A percentile compares a stretch with the other conserved stretches of the same genome.
These are phyloP conservation scores for Centropus unirufus DNA, from an alignment of 2,113 vertebrate species.

Conservation along the genomic window DNA sequence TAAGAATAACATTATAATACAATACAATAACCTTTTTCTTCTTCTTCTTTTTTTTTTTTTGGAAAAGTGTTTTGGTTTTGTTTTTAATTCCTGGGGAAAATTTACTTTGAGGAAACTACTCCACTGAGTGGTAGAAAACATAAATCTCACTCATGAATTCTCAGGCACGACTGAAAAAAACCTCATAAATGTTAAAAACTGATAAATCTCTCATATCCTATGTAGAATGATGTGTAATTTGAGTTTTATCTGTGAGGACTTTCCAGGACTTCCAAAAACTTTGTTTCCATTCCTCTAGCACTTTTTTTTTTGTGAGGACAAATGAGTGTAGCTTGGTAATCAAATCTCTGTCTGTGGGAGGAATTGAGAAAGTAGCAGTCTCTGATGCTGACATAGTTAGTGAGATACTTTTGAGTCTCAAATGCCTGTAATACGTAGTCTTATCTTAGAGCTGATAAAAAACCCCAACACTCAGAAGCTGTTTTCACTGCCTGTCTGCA, in stretches of 20 bases:
- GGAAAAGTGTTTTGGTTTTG: background rate
- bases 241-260: background rate
- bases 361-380: background rate
- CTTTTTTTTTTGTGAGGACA: background rate
- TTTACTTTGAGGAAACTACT: background rate
- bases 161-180: background rate
- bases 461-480: background rate
- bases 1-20: background rate
- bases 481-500: background rate
- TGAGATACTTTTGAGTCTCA: background rate
- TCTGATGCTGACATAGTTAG: background rate
- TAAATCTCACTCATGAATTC: background rate
- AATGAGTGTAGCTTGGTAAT: background rate
- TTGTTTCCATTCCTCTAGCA: background rate
- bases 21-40: background rate
- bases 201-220: background rate
- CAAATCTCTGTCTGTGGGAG: background rate
- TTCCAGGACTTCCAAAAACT: background rate
- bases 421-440: background rate
- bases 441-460: background rate
- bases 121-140: background rate
- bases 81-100: background rate
- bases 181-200: background rate
- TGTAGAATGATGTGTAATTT: background rate
- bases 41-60: background rate